Evolutionary conservation across 1,140 invertebrate genomes (phyloP).

Genomic region (Cephus cinctus): DNA sequence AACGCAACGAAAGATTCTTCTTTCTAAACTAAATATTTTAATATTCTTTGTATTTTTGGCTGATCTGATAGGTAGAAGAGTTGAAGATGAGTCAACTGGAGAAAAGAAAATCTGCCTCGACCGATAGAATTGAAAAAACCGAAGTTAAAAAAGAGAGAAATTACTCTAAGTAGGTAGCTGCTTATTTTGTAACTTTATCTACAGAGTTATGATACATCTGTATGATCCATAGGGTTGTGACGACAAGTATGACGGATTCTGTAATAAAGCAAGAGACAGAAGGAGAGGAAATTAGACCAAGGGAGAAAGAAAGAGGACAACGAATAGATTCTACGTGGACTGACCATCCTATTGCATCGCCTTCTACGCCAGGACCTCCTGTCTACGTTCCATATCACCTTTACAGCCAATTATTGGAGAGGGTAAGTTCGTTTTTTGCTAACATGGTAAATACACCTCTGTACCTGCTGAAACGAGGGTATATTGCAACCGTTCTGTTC

Average conservation of each 20-base stretch:
- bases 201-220: background rate
- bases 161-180: slow-evolving; percentile 25
- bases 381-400: slow-evolving; percentile 49
- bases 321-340: slow-evolving; percentile 22
- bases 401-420: slow-evolving; percentile 48
- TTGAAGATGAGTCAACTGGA: slow-evolving; percentile 51
- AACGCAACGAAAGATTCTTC: too few species aligned
- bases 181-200: background rate
- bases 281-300: slow-evolving; percentile 32
- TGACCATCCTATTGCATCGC: slow-evolving; percentile 16
- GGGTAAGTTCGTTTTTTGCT: slow-evolving; percentile 33
- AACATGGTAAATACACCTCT: too few species aligned
- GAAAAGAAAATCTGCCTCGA: slow-evolving; percentile 35
- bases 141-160: slow-evolving; percentile 41
- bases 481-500: too few species aligned
- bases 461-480: too few species aligned
- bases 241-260: slow-evolving; percentile 20
- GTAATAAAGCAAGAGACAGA: slow-evolving; percentile 31
- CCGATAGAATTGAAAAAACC: slow-evolving; percentile 38
- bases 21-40: too few species aligned
- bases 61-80: slow-evolving; percentile 42
- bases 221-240: slow-evolving; percentile 15
- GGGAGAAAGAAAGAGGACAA: slow-evolving; percentile 35
- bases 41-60: background rate
- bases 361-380: slow-evolving; percentile 26